phyloP scores from a whole-genome alignment of 1,140 invertebrate species.

The Schlechtendalia chinensis region DNA sequence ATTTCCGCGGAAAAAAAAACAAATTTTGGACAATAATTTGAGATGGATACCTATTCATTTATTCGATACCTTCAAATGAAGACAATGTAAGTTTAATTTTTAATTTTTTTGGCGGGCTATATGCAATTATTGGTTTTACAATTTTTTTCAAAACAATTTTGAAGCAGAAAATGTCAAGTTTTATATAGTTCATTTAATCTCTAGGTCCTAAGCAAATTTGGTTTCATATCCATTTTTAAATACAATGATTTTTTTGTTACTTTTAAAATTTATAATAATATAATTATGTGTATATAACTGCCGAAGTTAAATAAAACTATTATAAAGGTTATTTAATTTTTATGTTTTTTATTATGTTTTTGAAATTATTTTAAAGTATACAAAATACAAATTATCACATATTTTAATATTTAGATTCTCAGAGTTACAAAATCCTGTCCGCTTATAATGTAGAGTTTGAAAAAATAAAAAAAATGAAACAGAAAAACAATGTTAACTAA shows the following conservation, averaged over 20 bases:
- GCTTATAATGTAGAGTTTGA: conserved; percentile 27
- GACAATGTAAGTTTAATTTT: conserved; percentile 62
- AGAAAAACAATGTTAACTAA: conserved; percentile 41
- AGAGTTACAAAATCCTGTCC: conserved; percentile 31
- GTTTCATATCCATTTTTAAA: no score
- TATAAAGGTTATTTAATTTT: no score
- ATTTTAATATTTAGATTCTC: conserved; percentile 23
- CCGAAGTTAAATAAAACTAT: no score
- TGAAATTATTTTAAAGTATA: neutral
- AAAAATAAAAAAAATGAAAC: conserved; percentile 27
- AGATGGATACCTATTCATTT: conserved; percentile 88
- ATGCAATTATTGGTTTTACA: no score
- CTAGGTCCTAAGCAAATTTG: no score
- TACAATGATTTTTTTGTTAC: no score
- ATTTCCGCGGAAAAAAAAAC: conserved; percentile 64
- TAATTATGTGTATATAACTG: no score
- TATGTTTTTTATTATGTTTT: neutral
- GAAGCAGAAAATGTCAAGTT: no score
- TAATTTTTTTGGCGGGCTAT: no score
- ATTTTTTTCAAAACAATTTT: no score
- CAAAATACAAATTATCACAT: neutral
- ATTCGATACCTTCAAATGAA: conserved; percentile 67
- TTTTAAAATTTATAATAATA: no score
- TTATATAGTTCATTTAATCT: no score
- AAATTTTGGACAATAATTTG: conserved; percentile 69